Evolutionary conservation across 1,140 invertebrate genomes (phyloP).

Genomic region (Adelges cooleyi): DNA sequence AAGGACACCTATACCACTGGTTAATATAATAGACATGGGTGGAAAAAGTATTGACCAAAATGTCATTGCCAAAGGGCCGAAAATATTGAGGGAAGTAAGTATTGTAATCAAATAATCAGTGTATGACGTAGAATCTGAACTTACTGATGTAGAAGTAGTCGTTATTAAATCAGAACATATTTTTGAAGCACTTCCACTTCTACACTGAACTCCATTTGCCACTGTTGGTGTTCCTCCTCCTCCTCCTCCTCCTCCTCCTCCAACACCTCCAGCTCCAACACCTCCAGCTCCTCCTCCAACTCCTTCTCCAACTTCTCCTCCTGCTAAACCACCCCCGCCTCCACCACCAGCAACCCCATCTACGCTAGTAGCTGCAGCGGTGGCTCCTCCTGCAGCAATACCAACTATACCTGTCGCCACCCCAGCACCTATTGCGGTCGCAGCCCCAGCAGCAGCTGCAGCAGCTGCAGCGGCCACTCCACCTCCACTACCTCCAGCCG

Average conservation of each 20-base stretch:
- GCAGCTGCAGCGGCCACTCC: background rate
- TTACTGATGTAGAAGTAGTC: background rate
- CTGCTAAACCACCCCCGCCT: background rate
- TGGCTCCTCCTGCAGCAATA: background rate
- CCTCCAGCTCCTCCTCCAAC: background rate
- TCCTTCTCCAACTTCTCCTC: background rate
- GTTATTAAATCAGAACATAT: constrained; percentile 4
- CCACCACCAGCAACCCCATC: background rate
- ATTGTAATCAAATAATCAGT: constrained; percentile 31
- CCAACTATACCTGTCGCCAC: too few relatives aligned
- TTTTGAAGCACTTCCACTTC: background rate
- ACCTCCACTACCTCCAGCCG: background rate
- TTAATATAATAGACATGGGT: constrained; percentile 35
- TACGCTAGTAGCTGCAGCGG: background rate
- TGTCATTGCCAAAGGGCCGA: constrained; percentile 34
- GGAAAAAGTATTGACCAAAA: constrained; percentile 36
- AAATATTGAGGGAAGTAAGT: constrained; percentile 33
- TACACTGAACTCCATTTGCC: background rate
- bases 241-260: background rate
- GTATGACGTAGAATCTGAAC: constrained; percentile 7
- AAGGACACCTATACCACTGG: constrained; percentile 34
- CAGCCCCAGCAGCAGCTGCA: background rate
- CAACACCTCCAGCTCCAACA: background rate
- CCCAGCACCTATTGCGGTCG: background rate
- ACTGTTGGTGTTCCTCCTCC: background rate